phyloP scores from a whole-genome alignment of 2,888 invertebrate genomes.

The Mythimna pallens region DNA sequence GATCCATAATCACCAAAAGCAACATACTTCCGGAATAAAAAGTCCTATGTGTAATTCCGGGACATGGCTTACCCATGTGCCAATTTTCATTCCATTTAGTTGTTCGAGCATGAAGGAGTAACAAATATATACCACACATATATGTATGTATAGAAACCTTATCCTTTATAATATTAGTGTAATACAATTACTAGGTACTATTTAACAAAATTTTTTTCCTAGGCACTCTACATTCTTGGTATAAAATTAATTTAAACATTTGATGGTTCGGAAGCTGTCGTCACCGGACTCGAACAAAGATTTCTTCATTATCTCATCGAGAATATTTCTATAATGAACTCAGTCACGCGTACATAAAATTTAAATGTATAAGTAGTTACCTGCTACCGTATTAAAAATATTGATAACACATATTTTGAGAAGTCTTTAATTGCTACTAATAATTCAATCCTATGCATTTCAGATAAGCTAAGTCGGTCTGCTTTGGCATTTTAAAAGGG shows the following conservation, averaged over 20 bases:
- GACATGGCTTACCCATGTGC: too few species aligned
- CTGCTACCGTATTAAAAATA: constrained; percentile 90
- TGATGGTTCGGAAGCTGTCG: not conserved
- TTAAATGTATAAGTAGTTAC: constrained; percentile 87
- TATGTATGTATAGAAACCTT: too few species aligned
- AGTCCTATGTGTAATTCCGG: too few species aligned
- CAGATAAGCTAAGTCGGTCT: constrained; percentile 80
- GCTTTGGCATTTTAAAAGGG: constrained; percentile 78
- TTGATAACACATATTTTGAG: constrained; percentile 88
- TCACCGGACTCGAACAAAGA: constrained; percentile 40
- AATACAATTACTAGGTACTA: too few species aligned
- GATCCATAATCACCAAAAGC: too few species aligned
- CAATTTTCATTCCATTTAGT: too few species aligned
- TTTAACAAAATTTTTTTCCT: too few species aligned
- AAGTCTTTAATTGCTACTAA: constrained; percentile 86
- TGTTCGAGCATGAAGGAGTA: too few species aligned
- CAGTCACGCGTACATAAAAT: constrained; percentile 88
- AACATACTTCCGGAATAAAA: too few species aligned
- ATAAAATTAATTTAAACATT: not conserved
- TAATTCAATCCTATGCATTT: constrained; percentile 86
- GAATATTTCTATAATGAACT: constrained; percentile 84
- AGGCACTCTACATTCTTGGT: not conserved
- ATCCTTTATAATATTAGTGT: too few species aligned
- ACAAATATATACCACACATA: too few species aligned
- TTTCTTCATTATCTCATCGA: constrained; percentile 79